These are phyloP conservation scores for Phymanthus crucifer DNA, from an alignment of 92 coral and sea anemone species.

Conservation along the genomic window DNA sequence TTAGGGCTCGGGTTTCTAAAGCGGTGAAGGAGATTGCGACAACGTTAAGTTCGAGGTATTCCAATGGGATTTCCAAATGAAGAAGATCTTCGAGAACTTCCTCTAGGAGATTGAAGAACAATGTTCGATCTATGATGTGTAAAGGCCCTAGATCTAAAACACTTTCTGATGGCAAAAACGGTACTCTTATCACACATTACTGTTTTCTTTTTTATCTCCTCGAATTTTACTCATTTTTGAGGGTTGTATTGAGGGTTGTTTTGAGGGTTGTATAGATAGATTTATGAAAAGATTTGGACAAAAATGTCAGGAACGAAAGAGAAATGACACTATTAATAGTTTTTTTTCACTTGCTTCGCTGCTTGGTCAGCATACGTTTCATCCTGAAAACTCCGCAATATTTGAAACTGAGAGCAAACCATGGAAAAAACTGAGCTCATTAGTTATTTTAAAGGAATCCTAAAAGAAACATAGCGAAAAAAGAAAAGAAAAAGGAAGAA, in stretches of 20 bases:
- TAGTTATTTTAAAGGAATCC: not conserved
- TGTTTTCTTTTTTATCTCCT: not conserved
- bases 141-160: not conserved
- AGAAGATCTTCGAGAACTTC: not conserved
- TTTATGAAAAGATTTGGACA: not conserved
- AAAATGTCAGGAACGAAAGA: not conserved
- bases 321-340: no score
- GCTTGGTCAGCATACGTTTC: no score
- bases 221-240: not conserved
- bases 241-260: no score
- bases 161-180: not conserved
- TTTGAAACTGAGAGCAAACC: no score
- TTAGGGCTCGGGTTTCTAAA: conserved; percentile 1
- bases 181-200: not conserved
- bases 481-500: not conserved
- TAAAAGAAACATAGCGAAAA: not conserved
- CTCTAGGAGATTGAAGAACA: not conserved
- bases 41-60: conserved; percentile 10
- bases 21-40: conserved; percentile 8
- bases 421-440: not conserved
- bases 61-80: not conserved
- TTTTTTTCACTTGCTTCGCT: no score
- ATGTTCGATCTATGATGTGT: not conserved
- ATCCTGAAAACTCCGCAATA: no score
- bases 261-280: not conserved